A percentile compares a stretch with the other conserved stretches of the same genome.
phyloP scores from a whole-genome alignment of 1,140 invertebrate genomes.

The Dendroctonus valens region DNA sequence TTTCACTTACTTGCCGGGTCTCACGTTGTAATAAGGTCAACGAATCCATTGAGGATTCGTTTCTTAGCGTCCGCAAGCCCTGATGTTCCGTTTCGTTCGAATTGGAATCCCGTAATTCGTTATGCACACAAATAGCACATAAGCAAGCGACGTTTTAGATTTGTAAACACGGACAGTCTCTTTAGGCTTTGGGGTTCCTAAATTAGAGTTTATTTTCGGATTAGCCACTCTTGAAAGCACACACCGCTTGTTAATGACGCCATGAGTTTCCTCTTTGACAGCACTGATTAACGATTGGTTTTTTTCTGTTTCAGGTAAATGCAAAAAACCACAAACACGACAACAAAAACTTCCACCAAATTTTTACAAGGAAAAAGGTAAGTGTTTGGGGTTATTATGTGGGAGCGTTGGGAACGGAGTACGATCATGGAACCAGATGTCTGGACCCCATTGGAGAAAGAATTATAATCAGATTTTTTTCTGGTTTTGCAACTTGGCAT shows the following conservation, averaged over 20 bases:
- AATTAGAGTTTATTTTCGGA: constrained; percentile 17
- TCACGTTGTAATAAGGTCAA: no score
- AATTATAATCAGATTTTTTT: no score
- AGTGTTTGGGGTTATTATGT: background rate
- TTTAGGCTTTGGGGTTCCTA: constrained; percentile 4
- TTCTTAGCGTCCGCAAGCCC: background rate
- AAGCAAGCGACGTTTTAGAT: background rate
- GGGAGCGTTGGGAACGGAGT: background rate
- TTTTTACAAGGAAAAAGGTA: background rate
- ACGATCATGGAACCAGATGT: no score
- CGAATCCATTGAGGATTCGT: background rate
- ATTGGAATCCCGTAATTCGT: background rate
- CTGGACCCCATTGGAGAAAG: background rate
- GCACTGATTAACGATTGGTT: background rate
- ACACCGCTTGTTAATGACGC: background rate
- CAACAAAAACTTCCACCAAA: no score
- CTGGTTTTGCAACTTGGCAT: no score
- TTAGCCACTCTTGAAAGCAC: constrained; percentile 7
- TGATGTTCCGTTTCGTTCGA: background rate
- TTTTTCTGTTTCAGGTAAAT: background rate
- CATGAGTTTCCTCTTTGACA: background rate
- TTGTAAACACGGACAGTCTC: constrained; percentile 13
- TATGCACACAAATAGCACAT: constrained; percentile 5
- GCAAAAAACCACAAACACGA: no score
- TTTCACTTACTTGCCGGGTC: no score